Evolutionary conservation across 2,888 invertebrate species (phyloP), one percentile per base, ranked within the genome.

Genomic region (Neoaliturus tenellus): DNA sequence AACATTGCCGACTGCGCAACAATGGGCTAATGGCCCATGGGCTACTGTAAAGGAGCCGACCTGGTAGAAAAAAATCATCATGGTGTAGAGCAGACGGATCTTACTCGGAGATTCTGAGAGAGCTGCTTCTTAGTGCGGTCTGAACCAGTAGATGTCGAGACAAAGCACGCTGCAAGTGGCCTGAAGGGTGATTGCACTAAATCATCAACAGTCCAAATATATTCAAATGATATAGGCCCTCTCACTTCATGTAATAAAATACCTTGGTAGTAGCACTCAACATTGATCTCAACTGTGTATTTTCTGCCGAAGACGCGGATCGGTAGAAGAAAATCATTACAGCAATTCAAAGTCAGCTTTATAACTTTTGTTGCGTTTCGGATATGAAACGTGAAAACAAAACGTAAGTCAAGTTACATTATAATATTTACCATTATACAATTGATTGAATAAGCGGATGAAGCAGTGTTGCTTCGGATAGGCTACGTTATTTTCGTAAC

Each of bases 121-220:
- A 58, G 78, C 83, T 82, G 87, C 87, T 83, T 87, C 87, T 69
- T 83, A 51, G 58, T 87, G 82, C 39, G 83, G 85, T 20, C 20
- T 14, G 20, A 85, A 85, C 86, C 86, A 86, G 31, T 86, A 85
- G 25, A 78, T 83, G 48, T 87, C 87, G 82, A 88, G 85, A 20
- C 86, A 75, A 8, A 83, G 81, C 28, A 80, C 80, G 69, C 33
- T 81, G 73, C 48, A 83, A 58, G 83, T 51, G 67, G 83, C 83
- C 58, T 83, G 41, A 85, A 90, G 25, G 89, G 89, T 58, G 67
- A 51, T 85, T 85, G 84, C 33, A 87, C 67, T 41, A 84, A 83
- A 25, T 88, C 88, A 81, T 89, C 85, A 17, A 89, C 87, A n/a
- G 86, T 90, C 87, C 87, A 88, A 39, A 90, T 84, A 82, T 86